Evolutionary conservation across 2,797 vertebrate species (phyloP).

Genomic region (Parauchenoglanis ngamensis): DNA sequence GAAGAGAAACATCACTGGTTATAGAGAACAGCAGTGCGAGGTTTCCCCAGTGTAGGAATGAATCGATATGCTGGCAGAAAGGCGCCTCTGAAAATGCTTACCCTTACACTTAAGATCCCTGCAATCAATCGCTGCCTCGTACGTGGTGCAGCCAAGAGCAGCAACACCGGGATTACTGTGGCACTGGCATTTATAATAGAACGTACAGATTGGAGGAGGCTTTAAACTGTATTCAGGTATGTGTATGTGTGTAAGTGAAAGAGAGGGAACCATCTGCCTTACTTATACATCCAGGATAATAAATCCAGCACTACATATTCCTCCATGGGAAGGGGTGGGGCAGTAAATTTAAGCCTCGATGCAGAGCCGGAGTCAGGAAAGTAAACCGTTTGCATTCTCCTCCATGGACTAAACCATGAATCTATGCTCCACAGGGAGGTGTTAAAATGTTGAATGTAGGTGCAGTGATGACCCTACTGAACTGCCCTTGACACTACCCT

Average conservation of each 20-base stretch:
- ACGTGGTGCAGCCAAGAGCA: conserved; percentile 66
- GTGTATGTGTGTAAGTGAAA: background rate
- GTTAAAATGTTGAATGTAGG: background rate
- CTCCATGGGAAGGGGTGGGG: conserved; percentile 54
- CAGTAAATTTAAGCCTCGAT: conserved; percentile 66
- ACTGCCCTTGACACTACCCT: background rate
- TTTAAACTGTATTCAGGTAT: conserved; percentile 26
- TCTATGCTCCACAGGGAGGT: conserved; percentile 36
- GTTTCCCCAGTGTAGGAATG: conserved; percentile 66
- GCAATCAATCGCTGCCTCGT: conserved; percentile 72
- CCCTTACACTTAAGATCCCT: conserved; percentile 71
- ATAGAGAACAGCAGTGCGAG: conserved; percentile 68
- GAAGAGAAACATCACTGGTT: conserved; percentile 72
- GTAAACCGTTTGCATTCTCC: conserved; percentile 56
- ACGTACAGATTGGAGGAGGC: conserved; percentile 64
- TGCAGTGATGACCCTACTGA: background rate
- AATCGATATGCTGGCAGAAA: conserved; percentile 68
- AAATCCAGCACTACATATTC: conserved; percentile 65
- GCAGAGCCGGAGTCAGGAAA: conserved; percentile 57
- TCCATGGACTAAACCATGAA: conserved; percentile 54
- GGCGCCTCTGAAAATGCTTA: conserved; percentile 72
- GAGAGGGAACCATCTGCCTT: conserved; percentile 63
- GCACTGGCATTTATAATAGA: conserved; percentile 77
- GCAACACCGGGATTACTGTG: conserved; percentile 72
- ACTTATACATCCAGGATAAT: conserved; percentile 73